phyloP scores from a whole-genome alignment of 2,888 invertebrate species.

The Timema podura region DNA sequence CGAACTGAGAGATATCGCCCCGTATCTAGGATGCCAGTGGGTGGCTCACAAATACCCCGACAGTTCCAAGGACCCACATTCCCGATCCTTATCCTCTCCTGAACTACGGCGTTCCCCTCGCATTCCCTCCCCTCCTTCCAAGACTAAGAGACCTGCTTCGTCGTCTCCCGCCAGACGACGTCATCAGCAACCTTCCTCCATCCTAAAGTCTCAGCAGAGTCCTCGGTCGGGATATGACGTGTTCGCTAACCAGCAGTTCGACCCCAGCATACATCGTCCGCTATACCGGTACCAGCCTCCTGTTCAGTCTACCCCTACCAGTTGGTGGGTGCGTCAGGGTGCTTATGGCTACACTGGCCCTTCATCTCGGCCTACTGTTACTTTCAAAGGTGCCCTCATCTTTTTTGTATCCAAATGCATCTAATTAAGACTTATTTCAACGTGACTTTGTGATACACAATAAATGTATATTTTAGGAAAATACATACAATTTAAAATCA shows the following conservation, averaged over 20 bases:
- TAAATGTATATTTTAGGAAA: no score
- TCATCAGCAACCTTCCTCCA: constrained; percentile 21
- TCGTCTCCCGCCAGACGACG: constrained; percentile 8
- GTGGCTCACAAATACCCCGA: constrained; percentile 74
- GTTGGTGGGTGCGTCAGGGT: constrained; percentile 47
- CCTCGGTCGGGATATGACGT: constrained; percentile 43
- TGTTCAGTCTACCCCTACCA: constrained; percentile 42
- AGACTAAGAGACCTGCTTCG: constrained; percentile 17
- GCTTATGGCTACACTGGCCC: constrained; percentile 32
- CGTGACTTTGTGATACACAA: no score
- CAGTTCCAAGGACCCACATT: constrained; percentile 38
- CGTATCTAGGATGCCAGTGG: constrained; percentile 75
- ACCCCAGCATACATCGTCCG: constrained; percentile 71
- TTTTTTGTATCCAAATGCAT: neutral
- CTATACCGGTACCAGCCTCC: constrained; percentile 39
- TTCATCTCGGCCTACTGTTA: constrained; percentile 59
- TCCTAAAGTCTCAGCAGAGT: constrained; percentile 33
- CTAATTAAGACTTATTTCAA: no score
- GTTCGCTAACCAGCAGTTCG: constrained; percentile 64
- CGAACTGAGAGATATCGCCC: constrained; percentile 71
- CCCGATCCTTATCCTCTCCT: constrained; percentile 40
- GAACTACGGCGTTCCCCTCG: constrained; percentile 45
- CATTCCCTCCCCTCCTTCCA: constrained; percentile 14
- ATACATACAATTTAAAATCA: no score
- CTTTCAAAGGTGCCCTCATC: constrained; percentile 59